Conservation (phyloP, 2,797 vertebrate species). For the Glossophaga mutica region DNA sequence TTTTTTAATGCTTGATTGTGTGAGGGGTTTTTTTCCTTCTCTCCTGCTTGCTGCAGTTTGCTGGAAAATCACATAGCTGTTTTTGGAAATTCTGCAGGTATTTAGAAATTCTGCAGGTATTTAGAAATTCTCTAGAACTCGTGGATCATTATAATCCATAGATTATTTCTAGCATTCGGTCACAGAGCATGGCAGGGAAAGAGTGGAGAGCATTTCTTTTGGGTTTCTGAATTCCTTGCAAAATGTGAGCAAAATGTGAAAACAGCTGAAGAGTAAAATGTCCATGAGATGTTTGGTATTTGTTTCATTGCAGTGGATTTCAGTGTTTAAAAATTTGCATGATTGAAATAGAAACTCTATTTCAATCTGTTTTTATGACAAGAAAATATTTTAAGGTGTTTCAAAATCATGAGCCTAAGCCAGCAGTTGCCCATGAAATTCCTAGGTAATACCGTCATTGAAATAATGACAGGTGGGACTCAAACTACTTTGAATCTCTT, state of each 20-base stretch:
- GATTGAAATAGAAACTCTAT: slow-evolving; percentile 55
- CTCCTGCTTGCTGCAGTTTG: slow-evolving; percentile 46
- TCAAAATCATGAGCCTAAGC: background rate
- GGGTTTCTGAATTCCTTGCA: slow-evolving; percentile 50
- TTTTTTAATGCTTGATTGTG: background rate
- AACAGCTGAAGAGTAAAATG: slow-evolving; percentile 43
- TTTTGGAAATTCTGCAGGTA: background rate
- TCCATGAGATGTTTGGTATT: slow-evolving; percentile 42
- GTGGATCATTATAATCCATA: slow-evolving; percentile 1
- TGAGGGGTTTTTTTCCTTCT: background rate
- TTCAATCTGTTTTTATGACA: slow-evolving; percentile 40
- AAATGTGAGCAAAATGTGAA: slow-evolving; percentile 49
- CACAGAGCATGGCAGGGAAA: slow-evolving; percentile 2
- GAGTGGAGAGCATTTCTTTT: slow-evolving; percentile 32
- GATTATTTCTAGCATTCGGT: slow-evolving; percentile 17
- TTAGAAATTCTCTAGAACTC: slow-evolving; percentile 42
- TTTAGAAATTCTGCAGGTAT: slow-evolving; percentile 12
- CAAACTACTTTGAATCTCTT: background rate
- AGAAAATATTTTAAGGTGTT: slow-evolving; percentile 34
- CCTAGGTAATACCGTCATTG: background rate
- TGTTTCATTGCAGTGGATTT: slow-evolving; percentile 51
- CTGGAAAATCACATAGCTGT: background rate
- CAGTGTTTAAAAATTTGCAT: slow-evolving; percentile 20
- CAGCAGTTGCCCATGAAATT: background rate
- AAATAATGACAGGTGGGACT: slow-evolving; percentile 19